Evolutionary conservation across 2,888 invertebrate species (phyloP), one percentile per base, ranked within the genome.

Genomic region (Sabellastarte sp.): DNA sequence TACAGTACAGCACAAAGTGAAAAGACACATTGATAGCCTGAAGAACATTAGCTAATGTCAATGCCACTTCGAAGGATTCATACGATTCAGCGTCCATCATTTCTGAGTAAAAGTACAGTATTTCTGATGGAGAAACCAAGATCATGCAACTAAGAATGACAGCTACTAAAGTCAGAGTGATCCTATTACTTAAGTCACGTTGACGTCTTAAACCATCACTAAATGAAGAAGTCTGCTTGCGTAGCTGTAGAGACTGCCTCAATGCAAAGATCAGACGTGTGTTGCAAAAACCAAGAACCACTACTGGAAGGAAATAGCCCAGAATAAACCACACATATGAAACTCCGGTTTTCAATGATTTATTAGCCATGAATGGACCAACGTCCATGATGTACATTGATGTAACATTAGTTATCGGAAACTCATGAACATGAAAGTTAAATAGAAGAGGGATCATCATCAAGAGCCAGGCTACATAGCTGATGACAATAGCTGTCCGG

Each of bases 251-350:
- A 15, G 60, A 61, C 50, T 60, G 63, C 26, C 58, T 32, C 30
- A 66, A 50, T 2, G 66, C 66, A 60, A 71, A 71, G 31, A 80
- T 77, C n/a, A 80, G 69, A 64, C 78, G 77, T 1, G 74, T 72
- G 62, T 80, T 80, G 66, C 79, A 80, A 63, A 75, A 79, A 29
- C 76, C 66, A n/a, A 80, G 71, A 4, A 79, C 73, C 26, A 73
- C 71, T 60, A 77, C 77, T 3, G 80, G 80, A 32, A 80, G 70
- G 67, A 80, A 78, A 62, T 79, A 79, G 67, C 77, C 78, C 28
- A 77, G 41, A 26, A 78, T 69, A 1, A 78, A 74, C 79, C 79
- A 80, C 10, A 76, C 5, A 51, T 62, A 65, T 24, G 59, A 30
- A 53, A 62, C 62, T 29, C 57, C 30, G 5, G n/a, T 24, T 28